Percentiles rank a stretch among this genome's conserved stretches.
Evolutionary conservation across 2,113 vertebrate species (phyloP).

Genomic region (Callaeas wilsoni): DNA sequence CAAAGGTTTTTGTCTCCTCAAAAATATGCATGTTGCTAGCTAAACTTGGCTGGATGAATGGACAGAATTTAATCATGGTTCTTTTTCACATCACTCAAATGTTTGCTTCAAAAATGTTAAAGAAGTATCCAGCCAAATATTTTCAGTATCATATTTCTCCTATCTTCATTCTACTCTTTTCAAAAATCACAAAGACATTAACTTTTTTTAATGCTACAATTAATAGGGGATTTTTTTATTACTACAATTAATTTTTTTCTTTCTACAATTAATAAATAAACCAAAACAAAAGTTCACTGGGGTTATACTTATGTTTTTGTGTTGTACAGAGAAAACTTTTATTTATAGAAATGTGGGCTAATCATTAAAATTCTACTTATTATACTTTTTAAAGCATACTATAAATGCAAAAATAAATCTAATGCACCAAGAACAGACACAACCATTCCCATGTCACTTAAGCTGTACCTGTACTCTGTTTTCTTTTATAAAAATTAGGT

Average conservation of each 20-base stretch:
- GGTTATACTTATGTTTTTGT: neutral
- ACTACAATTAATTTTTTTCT: too few species aligned
- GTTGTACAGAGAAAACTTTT: neutral
- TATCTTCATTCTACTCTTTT: neutral
- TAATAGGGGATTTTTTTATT: too few species aligned
- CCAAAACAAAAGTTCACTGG: neutral
- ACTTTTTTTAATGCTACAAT: neutral
- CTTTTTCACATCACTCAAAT: neutral
- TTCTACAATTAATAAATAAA: neutral
- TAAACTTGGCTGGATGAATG: neutral
- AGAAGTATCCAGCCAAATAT: neutral
- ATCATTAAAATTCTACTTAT: neutral
- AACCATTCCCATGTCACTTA: neutral
- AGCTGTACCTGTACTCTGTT: neutral
- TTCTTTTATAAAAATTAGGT: neutral
- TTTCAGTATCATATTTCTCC: neutral
- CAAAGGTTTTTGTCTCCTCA: neutral
- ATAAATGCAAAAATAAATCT: neutral
- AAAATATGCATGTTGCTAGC: neutral
- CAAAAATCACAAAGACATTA: neutral
- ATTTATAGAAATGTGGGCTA: neutral
- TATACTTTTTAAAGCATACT: neutral
- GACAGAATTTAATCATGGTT: neutral
- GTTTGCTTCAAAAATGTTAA: neutral
- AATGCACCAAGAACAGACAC: neutral